Percentiles rank a stretch among this genome's conserved stretches.
Conservation (phyloP, 2,797 vertebrate species). For the Clamator glandarius region DNA sequence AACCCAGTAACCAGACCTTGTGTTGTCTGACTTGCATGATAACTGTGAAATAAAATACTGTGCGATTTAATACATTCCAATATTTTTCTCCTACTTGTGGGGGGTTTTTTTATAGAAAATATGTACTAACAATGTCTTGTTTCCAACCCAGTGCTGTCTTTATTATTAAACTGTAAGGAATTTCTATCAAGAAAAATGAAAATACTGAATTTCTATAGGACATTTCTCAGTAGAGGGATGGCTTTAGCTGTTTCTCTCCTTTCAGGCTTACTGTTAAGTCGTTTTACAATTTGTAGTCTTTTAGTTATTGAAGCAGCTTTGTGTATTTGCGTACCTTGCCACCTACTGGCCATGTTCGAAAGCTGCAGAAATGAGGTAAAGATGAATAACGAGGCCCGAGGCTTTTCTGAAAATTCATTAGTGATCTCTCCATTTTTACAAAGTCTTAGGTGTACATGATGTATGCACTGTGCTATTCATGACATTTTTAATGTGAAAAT, state of each 20-base stretch:
- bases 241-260: no score
- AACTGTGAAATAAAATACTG: not conserved
- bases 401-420: not conserved
- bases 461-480: fast-evolving
- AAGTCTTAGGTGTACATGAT: fast-evolving
- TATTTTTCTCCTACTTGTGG: not conserved
- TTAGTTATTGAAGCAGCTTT: fast-evolving
- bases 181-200: not conserved
- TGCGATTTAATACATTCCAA: not conserved
- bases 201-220: not conserved
- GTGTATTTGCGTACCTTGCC: constrained; percentile 72
- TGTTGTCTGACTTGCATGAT: not conserved
- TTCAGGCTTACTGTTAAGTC: not conserved
- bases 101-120: not conserved
- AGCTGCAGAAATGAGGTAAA: not conserved
- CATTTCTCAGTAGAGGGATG: fast-evolving
- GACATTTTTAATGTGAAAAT: not conserved
- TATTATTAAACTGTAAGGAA: not conserved
- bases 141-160: not conserved
- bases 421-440: not conserved
- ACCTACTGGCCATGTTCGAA: constrained; percentile 68
- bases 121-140: no score
- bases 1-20: not conserved
- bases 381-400: not conserved
- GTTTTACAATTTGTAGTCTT: no score